These are phyloP conservation scores for Bedellia somnulentella DNA, from an alignment of 2,888 invertebrate species.

Conservation along the genomic window DNA sequence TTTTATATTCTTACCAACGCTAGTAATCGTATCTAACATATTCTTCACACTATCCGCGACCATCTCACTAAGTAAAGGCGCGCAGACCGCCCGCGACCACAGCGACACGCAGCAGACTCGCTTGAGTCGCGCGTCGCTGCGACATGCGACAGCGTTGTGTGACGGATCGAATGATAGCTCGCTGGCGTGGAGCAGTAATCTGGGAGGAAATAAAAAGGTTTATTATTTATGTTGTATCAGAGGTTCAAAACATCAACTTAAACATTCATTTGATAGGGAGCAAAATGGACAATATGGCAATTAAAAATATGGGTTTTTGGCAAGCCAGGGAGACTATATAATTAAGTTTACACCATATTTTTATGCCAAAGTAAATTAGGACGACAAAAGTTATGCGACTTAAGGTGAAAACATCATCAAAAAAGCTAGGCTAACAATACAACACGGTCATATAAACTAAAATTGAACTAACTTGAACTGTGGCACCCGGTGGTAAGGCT, in stretches of 20 bases:
- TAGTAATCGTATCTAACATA: constrained; percentile 15
- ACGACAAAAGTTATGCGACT: no score
- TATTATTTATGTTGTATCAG: no score
- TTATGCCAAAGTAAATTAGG: no score
- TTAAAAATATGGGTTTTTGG: no score
- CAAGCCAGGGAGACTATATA: no score
- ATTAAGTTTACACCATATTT: no score
- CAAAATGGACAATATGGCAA: no score
- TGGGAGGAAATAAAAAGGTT: constrained; percentile 8
- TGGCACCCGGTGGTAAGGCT: constrained; percentile 29
- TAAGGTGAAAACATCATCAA: no score
- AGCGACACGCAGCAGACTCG: constrained; percentile 21
- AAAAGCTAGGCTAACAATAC: no score
- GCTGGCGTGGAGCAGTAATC: constrained; percentile 24
- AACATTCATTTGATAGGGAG: no score
- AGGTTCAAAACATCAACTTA: no score
- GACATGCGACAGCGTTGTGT: background rate
- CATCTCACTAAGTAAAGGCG: constrained; percentile 19
- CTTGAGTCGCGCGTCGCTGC: constrained; percentile 9
- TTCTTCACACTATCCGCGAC: constrained; percentile 13
- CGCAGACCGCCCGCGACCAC: constrained; percentile 22
- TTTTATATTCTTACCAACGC: constrained; percentile 20
- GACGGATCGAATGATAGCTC: constrained; percentile 12
- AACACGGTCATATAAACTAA: no score
- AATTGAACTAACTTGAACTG: constrained; percentile 26